Evolutionary conservation across 2,113 vertebrate genomes (phyloP), one percentile per base, ranked within the genome.

Genomic region (Ammospiza caudacuta): DNA sequence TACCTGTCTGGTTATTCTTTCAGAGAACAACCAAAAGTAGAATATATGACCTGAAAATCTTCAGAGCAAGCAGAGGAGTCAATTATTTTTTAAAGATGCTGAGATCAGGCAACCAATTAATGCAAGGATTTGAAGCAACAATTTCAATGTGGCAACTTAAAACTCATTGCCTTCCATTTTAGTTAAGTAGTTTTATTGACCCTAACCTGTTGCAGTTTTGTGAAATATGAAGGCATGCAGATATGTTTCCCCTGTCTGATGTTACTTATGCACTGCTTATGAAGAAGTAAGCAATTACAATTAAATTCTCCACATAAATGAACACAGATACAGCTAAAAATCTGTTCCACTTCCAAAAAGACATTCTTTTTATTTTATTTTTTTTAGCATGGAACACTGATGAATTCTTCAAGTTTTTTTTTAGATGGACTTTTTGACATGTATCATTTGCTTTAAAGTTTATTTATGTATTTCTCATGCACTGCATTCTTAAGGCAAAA

Each of bases 401-500:
- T 61, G 66, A 81, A 81, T 78, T 59, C 27, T 67, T 92, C 0
- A 0, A 20, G 5, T 22, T 22, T 33, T 59, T 35, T 72, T 67
- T 55, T 12, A 58, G 47, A 70, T 73, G 37, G 29, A 22, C 54
- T 73, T 92, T 85, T n/a, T 92, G 81, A 90, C 67, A 54, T n/a
- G 12, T 55, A 70, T 58, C 66, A 28, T 73, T 80, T 4, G 4
- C 58, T 92, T 95, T 91, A 89, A 87, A 91, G 70, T 89, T 87
- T 73, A 72, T 94, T 90, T 87, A 79, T 54, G 46, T 76, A 55
- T 69, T 95, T 91, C 89, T 87, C 84, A 84, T 78, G 61, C 57
- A 67, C 75, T 84, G 44, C 87, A 86, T 91, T 96, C 67, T 96
- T 85, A 86, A 85, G 84, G 89, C 74, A 92, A 47, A 87, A 31